Evolutionary conservation across 2,797 vertebrate genomes (phyloP), one percentile per base, ranked within the genome.

Genomic region (Scolopax bukidnonensis): DNA sequence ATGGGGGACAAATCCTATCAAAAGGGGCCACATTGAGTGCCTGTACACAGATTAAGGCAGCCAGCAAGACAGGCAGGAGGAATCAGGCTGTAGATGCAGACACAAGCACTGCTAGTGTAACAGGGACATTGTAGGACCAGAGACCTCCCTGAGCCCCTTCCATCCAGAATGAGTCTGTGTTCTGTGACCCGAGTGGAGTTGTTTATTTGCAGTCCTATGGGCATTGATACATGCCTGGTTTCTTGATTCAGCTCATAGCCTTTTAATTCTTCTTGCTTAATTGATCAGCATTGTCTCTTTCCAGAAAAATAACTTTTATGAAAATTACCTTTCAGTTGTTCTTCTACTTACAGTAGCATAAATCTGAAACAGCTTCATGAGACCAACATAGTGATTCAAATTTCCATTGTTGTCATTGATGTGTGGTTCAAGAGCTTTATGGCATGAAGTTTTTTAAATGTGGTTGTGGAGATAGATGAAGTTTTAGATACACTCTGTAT

Each of bases 11-110:
- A 90, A 53, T 5, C 11, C 9, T n/a, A 10, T 47, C 20, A 41
- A 65, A 94, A 69, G 0, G 0, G 9, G 2, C 3, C 11, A 12
- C 3, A 2, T 38, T 47, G 47, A 36, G 5, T 38, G 5, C 9
- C 20, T 69, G 9, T 61, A 43, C 33, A 43, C 6, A 50, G 30
- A 2, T 5, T 41, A 75, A 61, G n/a, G 30, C 40, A 78, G 32
- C 21, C 18, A 68, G 45, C 13, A 6, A 47, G 88, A 36, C 2
- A 77, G 14, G 4, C 9, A 54, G 12, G 28, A 81, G 51, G 19
- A 71, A 10, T 32, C 19, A 50, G 25, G 5, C n/a, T 76, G 50
- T 14, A 43, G 24, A 41, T 56, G 11, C 24, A 16, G 13, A 20
- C 36, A 5, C 21, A 59, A 36, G 4, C 30, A 16, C n/a, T 50